Evolutionary conservation across 2,888 invertebrate species (phyloP).

Genomic region (Falcaria lacertinaria): DNA sequence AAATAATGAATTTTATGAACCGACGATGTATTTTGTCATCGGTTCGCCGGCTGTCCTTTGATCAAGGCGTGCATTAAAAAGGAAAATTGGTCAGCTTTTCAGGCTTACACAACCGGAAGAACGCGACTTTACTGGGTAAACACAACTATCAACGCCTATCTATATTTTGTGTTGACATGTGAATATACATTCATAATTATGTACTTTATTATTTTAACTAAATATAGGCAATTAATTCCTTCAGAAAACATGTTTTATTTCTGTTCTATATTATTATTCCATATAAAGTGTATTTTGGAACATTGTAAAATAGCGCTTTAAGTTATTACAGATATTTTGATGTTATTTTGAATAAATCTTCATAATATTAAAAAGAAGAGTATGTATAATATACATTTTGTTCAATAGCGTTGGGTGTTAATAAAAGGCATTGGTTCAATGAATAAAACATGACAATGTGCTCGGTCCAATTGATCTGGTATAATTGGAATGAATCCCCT

Average conservation of each 20-base stretch:
- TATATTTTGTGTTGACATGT: neutral
- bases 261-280: no score
- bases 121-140: conserved; percentile 15
- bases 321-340: no score
- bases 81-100: conserved; percentile 66
- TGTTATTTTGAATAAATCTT: no score
- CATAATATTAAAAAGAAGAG: no score
- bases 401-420: conserved; percentile 9
- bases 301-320: no score
- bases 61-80: conserved; percentile 62
- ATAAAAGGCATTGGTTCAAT: conserved; percentile 17
- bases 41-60: conserved; percentile 55
- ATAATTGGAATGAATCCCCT: conserved; percentile 30
- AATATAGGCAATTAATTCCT: no score
- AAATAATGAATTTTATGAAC: conserved; percentile 55
- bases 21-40: conserved; percentile 49
- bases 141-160: conserved; percentile 1
- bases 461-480: conserved; percentile 25
- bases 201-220: neutral
- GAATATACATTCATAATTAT: neutral
- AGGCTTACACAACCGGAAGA: conserved; percentile 39
- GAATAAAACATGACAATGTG: conserved; percentile 33
- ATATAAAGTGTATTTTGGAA: no score
- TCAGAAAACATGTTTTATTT: no score
- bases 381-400: no score